A percentile compares a stretch with the other conserved stretches of the same genome.
Evolutionary conservation across 2,113 vertebrate species (phyloP).

Genomic region (Aythya baeri): DNA sequence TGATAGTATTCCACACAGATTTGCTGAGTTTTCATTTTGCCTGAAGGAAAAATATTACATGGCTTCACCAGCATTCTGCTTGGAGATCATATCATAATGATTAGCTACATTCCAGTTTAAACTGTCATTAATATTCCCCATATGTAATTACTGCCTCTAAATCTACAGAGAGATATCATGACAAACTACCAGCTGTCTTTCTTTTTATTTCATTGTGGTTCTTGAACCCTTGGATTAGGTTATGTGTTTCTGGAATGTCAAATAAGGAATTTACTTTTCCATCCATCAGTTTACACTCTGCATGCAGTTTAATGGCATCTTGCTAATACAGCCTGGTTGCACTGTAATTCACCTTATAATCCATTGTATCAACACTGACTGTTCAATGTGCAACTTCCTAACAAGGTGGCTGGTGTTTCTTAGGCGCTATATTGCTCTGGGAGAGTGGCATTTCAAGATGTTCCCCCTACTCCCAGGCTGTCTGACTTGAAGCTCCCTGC

Average conservation of each 20-base stretch:
- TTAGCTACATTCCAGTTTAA: slow-evolving; percentile 19
- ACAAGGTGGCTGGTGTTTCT: slow-evolving; percentile 35
- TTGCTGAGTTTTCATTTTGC: slow-evolving; percentile 31
- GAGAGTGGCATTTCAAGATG: background rate
- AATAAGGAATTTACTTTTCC: slow-evolving; percentile 70
- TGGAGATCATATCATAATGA: background rate
- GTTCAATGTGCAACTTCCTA: slow-evolving; percentile 46
- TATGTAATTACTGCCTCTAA: slow-evolving; percentile 32
- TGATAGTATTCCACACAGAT: background rate
- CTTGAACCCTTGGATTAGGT: slow-evolving; percentile 52
- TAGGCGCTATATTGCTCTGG: background rate
- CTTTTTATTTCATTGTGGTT: slow-evolving; percentile 39
- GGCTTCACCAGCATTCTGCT: background rate
- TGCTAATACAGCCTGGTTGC: slow-evolving; percentile 67
- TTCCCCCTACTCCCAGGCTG: background rate
- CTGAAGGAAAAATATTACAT: background rate
- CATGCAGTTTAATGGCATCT: slow-evolving; percentile 46
- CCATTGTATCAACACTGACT: slow-evolving; percentile 69
- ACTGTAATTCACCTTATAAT: slow-evolving; percentile 70
- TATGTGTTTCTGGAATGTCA: slow-evolving; percentile 67
- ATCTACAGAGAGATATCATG: slow-evolving; percentile 2
- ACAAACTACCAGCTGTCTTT: slow-evolving; percentile 51
- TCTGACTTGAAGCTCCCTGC: background rate
- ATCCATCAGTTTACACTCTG: slow-evolving; percentile 57
- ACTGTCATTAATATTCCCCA: slow-evolving; percentile 18